A percentile compares a stretch with the other conserved stretches of the same genome.
phyloP scores from a whole-genome alignment of 1,140 invertebrate species.

The Oncopodura yosiiana region DNA sequence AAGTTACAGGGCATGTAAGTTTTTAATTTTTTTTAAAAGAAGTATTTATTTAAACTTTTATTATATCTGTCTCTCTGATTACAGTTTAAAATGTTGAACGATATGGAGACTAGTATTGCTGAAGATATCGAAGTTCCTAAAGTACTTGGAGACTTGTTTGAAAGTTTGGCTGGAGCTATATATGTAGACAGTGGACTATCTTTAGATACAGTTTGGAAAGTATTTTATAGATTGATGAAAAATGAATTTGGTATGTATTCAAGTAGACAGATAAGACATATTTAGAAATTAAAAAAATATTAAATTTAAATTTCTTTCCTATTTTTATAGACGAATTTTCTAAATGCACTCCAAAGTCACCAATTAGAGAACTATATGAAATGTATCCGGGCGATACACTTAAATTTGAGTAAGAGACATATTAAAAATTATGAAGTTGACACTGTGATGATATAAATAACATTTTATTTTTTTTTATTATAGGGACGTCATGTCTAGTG shows the following conservation, averaged over 20 bases:
- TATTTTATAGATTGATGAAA: slow-evolving; percentile 65
- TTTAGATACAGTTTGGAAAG: slow-evolving; percentile 68
- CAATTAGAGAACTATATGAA: slow-evolving; percentile 25
- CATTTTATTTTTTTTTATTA: not conserved
- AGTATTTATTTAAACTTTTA: slow-evolving; percentile 30
- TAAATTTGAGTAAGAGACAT: not conserved
- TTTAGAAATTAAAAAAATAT: no score
- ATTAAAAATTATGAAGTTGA: not conserved
- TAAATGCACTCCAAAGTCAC: slow-evolving; percentile 11
- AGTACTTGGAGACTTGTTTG: slow-evolving; percentile 87
- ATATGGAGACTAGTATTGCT: slow-evolving; percentile 42
- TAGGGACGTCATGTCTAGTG: no score
- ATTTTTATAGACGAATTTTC: slow-evolving; percentile 17
- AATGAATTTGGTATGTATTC: slow-evolving; percentile 59
- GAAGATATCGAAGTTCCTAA: slow-evolving; percentile 84
- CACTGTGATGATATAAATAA: no score
- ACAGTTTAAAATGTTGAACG: slow-evolving; percentile 21
- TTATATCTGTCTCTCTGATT: not conserved
- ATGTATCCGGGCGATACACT: slow-evolving; percentile 5
- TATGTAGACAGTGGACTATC: slow-evolving; percentile 75
- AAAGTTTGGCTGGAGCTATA: slow-evolving; percentile 82
- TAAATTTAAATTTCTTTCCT: not conserved
- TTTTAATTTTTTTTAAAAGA: not conserved
- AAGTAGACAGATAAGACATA: no score
- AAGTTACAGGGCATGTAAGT: slow-evolving; percentile 41